Evolutionary conservation across 2,113 vertebrate genomes (phyloP), one percentile per base, ranked within the genome.

Genomic region (Neolamprologus longior): DNA sequence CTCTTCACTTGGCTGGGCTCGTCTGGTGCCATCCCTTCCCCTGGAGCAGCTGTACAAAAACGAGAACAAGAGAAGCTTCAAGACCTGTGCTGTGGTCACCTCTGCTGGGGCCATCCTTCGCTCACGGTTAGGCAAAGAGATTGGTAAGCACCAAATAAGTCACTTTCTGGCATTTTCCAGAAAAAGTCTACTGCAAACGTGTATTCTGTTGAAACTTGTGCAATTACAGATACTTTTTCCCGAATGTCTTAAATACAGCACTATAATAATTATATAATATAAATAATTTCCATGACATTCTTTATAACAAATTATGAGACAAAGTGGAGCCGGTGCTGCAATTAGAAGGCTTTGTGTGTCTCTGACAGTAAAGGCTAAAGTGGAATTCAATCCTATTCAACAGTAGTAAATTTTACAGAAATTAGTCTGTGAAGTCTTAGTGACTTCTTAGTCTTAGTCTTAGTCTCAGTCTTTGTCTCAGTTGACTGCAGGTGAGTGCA

Each of bases 51-150:
- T 98, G 71, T 93, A 97, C 90, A 84, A 94, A 7, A 91, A 40
- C 12, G 95, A 95, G 58, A 85, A 45, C 15, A 73, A 14, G 58
- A 90, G 61, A 42, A 54, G 88, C 50, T 97, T 98, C 87, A 95
- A 93, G 86, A 97, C 95, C 84, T 99, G 99, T 80, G 99, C 99
- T 0, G 99, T 99, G 17, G 99, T 99, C 93, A 98, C 98, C 82
- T 99, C 99, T 10, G 98, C 98, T 1, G 99, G 99, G 8, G 97
- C 99, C 89, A 99, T 99, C 94, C 95, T 99, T 83, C 98, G 97
- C 92, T 99, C 99, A 4, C 97, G 97, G 10, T 94, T 99, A 84
- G 99, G 99, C 8, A 95, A 97, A 11, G 98, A 99, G 96, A 99
- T 99, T 80, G 99, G 96, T 97, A 87, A 96, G 96, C 94, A 3